These are phyloP conservation scores for Mustela nigripes DNA, from an alignment of 2,113 vertebrate genomes.

Conservation along the genomic window DNA sequence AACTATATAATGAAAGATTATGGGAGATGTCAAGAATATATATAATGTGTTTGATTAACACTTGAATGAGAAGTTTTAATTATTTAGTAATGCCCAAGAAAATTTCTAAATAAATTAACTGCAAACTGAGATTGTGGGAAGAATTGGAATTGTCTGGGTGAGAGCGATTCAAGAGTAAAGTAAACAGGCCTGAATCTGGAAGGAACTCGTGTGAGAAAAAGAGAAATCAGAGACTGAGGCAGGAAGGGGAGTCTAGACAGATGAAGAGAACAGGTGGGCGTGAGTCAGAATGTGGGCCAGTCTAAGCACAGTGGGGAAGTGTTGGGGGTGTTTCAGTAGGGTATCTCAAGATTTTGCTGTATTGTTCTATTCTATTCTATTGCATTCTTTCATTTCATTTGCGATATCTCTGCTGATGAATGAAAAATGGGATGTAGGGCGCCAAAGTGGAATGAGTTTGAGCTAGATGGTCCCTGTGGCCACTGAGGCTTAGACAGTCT, in stretches of 20 bases:
- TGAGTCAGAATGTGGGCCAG: neutral
- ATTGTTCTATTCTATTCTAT: neutral
- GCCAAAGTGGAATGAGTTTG: neutral
- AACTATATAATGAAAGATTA: neutral
- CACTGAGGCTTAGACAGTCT: neutral
- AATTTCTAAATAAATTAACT: neutral
- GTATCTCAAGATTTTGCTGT: neutral
- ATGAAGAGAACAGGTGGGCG: neutral
- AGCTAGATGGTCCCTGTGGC: neutral
- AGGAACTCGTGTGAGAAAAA: neutral
- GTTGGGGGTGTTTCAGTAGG: neutral
- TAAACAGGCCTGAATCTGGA: neutral
- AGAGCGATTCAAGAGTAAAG: neutral
- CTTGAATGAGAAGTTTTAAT: neutral
- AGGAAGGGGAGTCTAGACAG: neutral
- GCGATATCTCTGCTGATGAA: neutral
- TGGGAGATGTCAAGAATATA: neutral
- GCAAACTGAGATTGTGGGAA: neutral
- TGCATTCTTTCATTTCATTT: neutral
- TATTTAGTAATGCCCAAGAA: neutral
- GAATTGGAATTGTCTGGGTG: neutral
- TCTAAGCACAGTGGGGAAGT: neutral
- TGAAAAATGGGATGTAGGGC: neutral
- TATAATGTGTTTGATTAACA: neutral
- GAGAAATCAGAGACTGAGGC: neutral